Percentiles rank a stretch among this genome's conserved stretches.
These are phyloP conservation scores for Nemotelus pantherinus DNA, from an alignment of 2,888 invertebrate genomes.

Conservation along the genomic window DNA sequence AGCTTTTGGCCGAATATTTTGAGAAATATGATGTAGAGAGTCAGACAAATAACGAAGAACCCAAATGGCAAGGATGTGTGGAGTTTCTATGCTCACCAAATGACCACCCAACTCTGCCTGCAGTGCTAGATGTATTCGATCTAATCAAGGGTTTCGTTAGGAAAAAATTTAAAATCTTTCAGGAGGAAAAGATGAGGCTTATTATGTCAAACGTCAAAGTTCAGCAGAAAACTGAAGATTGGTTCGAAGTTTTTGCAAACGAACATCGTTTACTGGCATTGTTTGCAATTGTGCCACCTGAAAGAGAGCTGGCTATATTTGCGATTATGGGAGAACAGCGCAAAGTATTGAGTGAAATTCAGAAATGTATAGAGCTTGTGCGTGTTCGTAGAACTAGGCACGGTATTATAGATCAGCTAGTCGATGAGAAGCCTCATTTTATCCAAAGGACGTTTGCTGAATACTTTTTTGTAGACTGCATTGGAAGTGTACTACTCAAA, in stretches of 20 bases:
- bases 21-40: background rate
- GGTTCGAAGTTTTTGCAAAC: constrained; percentile 6
- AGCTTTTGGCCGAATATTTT: constrained; percentile 32
- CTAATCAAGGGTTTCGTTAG: constrained; percentile 12
- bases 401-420: constrained; percentile 19
- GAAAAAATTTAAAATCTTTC: constrained; percentile 32
- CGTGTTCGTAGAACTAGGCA: background rate
- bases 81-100: background rate
- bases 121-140: constrained; percentile 3
- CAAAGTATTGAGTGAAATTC: background rate
- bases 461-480: constrained; percentile 20
- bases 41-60: background rate
- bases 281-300: background rate
- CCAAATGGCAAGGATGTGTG: background rate
- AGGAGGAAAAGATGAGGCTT: constrained; percentile 30
- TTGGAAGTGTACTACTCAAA: background rate
- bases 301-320: background rate
- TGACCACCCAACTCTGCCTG: background rate
- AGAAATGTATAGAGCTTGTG: background rate
- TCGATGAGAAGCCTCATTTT: constrained; percentile 20
- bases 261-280: constrained; percentile 27
- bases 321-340: background rate
- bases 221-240: constrained; percentile 1
- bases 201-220: constrained; percentile 19
- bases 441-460: constrained; percentile 39